A percentile compares a stretch with the other conserved stretches of the same genome.
Evolutionary conservation across 2,113 vertebrate species (phyloP).

Genomic region (Nettapus auritus): DNA sequence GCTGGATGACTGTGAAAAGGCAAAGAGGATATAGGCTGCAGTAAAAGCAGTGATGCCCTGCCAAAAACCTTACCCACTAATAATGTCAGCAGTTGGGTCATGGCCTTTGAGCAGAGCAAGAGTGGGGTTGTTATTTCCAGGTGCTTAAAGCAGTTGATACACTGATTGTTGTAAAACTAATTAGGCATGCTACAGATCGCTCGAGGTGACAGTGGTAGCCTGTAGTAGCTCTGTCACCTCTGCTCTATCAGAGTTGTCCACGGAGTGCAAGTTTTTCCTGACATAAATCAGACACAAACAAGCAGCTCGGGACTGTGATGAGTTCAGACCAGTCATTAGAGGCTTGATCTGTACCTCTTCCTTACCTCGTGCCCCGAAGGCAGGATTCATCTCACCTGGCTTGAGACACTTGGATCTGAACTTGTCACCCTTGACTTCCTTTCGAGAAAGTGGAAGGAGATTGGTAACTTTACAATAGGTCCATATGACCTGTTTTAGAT

Average conservation of each 20-base stretch:
- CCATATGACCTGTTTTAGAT: not conserved
- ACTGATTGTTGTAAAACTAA: not conserved
- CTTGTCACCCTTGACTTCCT: not conserved
- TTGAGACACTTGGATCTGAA: not conserved
- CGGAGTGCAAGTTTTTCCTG: not conserved
- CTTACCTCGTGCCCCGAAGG: not conserved
- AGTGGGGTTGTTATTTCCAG: not conserved
- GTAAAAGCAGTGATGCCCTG: not conserved
- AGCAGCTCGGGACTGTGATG: not conserved
- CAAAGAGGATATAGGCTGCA: not conserved
- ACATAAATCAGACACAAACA: not conserved
- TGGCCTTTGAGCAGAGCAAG: not conserved
- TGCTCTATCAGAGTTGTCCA: not conserved
- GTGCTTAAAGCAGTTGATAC: not conserved
- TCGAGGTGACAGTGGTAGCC: not conserved
- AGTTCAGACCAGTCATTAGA: not conserved
- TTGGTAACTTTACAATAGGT: not conserved
- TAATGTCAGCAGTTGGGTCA: not conserved
- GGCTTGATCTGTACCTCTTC: not conserved
- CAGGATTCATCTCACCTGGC: not conserved
- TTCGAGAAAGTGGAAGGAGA: not conserved
- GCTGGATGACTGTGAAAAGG: not conserved
- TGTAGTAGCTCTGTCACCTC: not conserved
- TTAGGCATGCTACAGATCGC: not conserved
- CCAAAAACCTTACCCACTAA: not conserved